These are phyloP conservation scores for Hippopotamyrus pictus DNA, from an alignment of 2,797 vertebrate genomes.

Conservation along the genomic window DNA sequence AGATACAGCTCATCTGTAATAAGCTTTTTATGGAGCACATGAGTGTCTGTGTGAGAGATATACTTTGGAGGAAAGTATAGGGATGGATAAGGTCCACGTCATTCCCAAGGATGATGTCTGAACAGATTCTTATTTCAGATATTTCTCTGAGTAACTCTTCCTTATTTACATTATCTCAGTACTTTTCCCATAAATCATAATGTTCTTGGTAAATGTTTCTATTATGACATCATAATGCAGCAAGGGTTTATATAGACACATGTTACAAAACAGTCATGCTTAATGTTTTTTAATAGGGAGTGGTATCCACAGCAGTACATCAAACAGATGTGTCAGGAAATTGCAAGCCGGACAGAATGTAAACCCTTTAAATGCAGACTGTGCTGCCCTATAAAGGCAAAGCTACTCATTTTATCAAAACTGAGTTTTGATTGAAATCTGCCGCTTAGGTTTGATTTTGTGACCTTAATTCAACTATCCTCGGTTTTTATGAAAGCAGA, in stretches of 20 bases:
- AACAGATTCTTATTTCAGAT: not conserved
- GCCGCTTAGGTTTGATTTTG: not conserved
- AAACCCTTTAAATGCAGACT: not conserved
- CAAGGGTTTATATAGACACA: not conserved
- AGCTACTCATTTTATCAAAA: not conserved
- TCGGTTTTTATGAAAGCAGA: not conserved
- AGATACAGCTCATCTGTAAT: not conserved
- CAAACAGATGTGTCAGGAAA: not conserved
- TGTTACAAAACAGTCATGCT: not conserved
- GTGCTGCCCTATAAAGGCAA: not conserved
- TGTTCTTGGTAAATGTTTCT: not conserved
- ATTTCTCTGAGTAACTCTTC: not conserved
- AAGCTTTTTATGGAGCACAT: not conserved
- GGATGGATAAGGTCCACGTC: not conserved
- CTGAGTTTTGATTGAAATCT: not conserved
- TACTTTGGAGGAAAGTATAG: not conserved
- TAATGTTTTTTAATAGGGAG: not conserved
- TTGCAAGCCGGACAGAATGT: not conserved
- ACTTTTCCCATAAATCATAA: not conserved
- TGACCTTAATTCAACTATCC: not conserved
- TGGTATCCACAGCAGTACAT: not conserved
- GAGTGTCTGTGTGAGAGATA: not conserved
- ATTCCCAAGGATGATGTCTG: not conserved
- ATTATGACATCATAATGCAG: not conserved
- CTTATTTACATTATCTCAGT: not conserved